Evolutionary conservation across 2,888 invertebrate genomes (phyloP).

Genomic region (Pedicia rivosa): DNA sequence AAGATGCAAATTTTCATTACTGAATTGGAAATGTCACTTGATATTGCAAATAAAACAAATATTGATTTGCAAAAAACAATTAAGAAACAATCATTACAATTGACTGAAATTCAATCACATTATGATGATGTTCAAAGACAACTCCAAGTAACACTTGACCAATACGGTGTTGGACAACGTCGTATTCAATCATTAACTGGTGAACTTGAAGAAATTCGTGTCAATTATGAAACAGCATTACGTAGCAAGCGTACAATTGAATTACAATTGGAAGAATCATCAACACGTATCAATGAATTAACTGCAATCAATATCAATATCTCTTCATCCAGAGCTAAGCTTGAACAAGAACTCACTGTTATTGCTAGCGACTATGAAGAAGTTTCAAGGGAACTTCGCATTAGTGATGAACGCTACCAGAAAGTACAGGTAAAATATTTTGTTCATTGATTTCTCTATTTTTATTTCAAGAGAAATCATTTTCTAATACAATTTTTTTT

Average conservation of each 20-base stretch:
- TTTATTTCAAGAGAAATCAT: neutral
- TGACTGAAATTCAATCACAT: constrained; percentile 82
- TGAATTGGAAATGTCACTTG: constrained; percentile 89
- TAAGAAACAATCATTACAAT: constrained; percentile 90
- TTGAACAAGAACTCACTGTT: constrained; percentile 84
- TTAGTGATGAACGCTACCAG: constrained; percentile 89
- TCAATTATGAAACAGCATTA: constrained; percentile 81
- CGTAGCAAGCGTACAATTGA: constrained; percentile 86
- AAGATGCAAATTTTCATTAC: constrained; percentile 97
- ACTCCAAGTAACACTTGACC: constrained; percentile 87
- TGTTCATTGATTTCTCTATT: neutral
- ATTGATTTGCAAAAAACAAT: constrained; percentile 93
- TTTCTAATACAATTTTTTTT: neutral
- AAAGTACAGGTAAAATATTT: constrained; percentile 50
- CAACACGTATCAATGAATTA: constrained; percentile 84
- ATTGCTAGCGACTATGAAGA: constrained; percentile 96
- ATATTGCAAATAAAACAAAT: constrained; percentile 96
- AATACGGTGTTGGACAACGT: constrained; percentile 78
- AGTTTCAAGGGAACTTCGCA: constrained; percentile 86
- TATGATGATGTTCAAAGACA: constrained; percentile 95
- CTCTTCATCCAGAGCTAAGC: constrained; percentile 82
- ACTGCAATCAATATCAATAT: constrained; percentile 91
- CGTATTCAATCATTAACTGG: constrained; percentile 81
- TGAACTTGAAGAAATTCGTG: constrained; percentile 91
- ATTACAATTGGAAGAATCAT: constrained; percentile 78